A percentile compares a stretch with the other conserved stretches of the same genome.
These are phyloP conservation scores for Antedon mediterranea DNA, from an alignment of 53 echinoderm and acorn worm species.

Conservation along the genomic window DNA sequence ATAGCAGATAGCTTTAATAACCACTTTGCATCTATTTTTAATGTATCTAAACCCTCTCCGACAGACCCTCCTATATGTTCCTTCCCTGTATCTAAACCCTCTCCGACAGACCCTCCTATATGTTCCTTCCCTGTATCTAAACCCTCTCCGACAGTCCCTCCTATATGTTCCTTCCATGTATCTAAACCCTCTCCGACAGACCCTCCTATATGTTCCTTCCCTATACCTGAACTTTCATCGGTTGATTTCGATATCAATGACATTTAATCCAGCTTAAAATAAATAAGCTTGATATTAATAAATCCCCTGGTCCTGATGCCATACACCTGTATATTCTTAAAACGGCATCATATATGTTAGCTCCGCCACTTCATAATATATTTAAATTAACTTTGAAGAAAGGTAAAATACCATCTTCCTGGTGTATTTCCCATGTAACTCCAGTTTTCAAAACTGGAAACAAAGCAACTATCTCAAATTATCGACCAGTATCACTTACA, in stretches of 20 bases:
- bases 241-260: not conserved
- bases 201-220: conserved; percentile 5
- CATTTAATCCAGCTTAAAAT: not conserved
- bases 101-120: no score
- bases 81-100: no score
- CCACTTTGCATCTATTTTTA: not conserved
- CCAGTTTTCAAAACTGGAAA: conserved; percentile 4
- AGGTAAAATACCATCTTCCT: not conserved
- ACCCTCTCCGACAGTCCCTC: no score
- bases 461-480: not conserved
- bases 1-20: conserved; percentile 10
- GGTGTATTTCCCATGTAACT: conserved; percentile 1
- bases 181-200: no score
- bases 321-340: not conserved
- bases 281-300: not conserved
- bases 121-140: no score
- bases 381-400: no score
- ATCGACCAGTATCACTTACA: not conserved
- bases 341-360: not conserved
- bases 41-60: not conserved
- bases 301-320: conserved; percentile 7
- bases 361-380: not conserved
- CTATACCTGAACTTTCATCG: conserved; percentile 7
- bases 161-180: no score
- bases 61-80: no score